Percentiles rank a stretch among this genome's conserved stretches.
Evolutionary conservation across 2,113 vertebrate species (phyloP).

Genomic region (Noctilio leporinus): DNA sequence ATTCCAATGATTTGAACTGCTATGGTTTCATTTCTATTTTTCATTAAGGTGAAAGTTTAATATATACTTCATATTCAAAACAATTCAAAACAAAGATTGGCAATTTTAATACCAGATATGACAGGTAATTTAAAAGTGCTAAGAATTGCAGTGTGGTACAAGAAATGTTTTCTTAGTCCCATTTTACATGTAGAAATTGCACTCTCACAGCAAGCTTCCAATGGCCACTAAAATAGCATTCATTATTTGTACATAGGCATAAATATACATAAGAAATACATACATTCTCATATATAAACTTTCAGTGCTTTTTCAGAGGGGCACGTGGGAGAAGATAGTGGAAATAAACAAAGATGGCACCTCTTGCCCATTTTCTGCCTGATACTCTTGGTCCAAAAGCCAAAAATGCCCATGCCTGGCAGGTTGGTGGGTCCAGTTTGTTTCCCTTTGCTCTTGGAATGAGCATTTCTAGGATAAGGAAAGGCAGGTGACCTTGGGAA

Average conservation of each 20-base stretch:
- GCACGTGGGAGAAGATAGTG: neutral
- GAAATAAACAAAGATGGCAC: neutral
- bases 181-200: neutral
- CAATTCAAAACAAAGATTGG: no score
- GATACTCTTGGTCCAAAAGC: neutral
- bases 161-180: neutral
- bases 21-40: slow-evolving; percentile 16
- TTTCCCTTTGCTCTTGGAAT: neutral
- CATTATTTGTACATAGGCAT: neutral
- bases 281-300: neutral
- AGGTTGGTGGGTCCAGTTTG: neutral
- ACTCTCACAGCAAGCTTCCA: neutral
- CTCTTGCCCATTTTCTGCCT: neutral
- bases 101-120: slow-evolving; percentile 24
- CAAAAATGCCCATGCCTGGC: neutral
- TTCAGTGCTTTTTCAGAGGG: neutral
- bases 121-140: slow-evolving; percentile 40
- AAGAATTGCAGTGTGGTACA: neutral
- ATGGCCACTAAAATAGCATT: neutral
- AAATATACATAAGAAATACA: neutral
- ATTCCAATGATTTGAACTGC: neutral
- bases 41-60: slow-evolving; percentile 42
- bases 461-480: neutral
- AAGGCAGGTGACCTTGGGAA: neutral
- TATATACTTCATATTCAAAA: slow-evolving; percentile 28